Percentiles rank a stretch among this genome's conserved stretches.
Evolutionary conservation across 2,113 vertebrate genomes (phyloP).

Genomic region (Baryphthengus martii): DNA sequence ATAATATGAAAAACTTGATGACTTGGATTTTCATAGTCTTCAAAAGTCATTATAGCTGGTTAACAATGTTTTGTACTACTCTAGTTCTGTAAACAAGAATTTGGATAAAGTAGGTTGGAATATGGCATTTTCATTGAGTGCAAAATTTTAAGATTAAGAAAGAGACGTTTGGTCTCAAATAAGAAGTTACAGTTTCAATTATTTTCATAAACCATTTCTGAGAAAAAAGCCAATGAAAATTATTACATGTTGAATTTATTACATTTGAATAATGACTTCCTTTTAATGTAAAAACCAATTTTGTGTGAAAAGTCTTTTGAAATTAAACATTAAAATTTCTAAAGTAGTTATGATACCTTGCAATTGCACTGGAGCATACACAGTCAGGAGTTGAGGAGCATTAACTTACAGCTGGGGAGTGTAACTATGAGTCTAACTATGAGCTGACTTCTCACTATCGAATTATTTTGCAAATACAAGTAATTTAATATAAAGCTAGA

Average conservation of each 20-base stretch:
- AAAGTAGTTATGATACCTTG: not conserved
- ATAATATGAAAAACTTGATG: not conserved
- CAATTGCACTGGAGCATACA: not conserved
- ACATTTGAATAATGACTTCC: not conserved
- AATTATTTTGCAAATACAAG: not conserved
- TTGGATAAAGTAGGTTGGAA: not conserved
- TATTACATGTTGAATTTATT: not conserved
- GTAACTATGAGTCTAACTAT: not conserved
- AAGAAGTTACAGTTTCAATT: not conserved
- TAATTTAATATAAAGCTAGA: not conserved
- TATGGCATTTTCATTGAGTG: not conserved
- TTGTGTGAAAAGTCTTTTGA: not conserved
- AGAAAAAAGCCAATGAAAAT: not conserved
- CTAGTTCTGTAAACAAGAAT: not conserved
- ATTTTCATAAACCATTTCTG: not conserved
- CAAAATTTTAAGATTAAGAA: not conserved
- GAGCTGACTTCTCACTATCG: not conserved
- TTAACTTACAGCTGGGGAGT: not conserved
- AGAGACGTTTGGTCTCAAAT: not conserved
- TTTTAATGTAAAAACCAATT: not conserved
- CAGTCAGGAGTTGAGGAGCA: not conserved
- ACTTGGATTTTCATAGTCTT: not conserved
- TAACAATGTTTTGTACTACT: not conserved
- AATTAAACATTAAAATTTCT: not conserved
- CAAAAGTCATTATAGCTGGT: not conserved